These are phyloP conservation scores for Odontomyia ornata DNA, from an alignment of 2,888 invertebrate genomes.

Conservation along the genomic window DNA sequence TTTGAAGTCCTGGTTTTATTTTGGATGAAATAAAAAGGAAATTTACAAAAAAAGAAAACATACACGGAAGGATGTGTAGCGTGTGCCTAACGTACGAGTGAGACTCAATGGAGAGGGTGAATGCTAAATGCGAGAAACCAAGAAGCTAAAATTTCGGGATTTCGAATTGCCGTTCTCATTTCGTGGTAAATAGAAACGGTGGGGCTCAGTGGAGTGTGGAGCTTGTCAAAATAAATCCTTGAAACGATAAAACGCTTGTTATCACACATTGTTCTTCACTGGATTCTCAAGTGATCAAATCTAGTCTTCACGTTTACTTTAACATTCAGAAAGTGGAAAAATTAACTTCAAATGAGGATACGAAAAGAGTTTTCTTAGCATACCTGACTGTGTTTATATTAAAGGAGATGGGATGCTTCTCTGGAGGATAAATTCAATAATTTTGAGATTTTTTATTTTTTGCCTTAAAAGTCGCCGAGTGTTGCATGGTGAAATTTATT, in stretches of 20 bases:
- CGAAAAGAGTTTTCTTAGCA: neutral
- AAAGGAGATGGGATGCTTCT: neutral
- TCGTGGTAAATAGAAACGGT: neutral
- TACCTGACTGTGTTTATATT: neutral
- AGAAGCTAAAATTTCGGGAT: conserved; percentile 22
- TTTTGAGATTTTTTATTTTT: too few relatives aligned
- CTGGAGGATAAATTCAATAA: too few relatives aligned
- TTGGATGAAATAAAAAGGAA: conserved; percentile 41
- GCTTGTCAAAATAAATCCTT: conserved; percentile 42
- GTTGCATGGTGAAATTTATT: too few relatives aligned
- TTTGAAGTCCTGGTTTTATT: conserved; percentile 33
- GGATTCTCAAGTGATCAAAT: conserved; percentile 11
- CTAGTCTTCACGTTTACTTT: conserved; percentile 41
- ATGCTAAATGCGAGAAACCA: conserved; percentile 34
- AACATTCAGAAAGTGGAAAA: conserved; percentile 25
- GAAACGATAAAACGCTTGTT: conserved; percentile 51
- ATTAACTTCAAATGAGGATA: neutral
- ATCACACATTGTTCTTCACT: conserved; percentile 50
- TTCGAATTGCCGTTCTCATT: neutral
- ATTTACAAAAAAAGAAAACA: conserved; percentile 42
- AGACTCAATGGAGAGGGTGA: conserved; percentile 15
- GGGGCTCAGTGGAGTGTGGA: conserved; percentile 6
- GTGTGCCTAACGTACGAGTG: conserved; percentile 21
- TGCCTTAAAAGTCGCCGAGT: too few relatives aligned
- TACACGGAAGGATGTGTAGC: conserved; percentile 35